Evolutionary conservation across 2,888 invertebrate species (phyloP).

Genomic region (Cloeon dipterum): DNA sequence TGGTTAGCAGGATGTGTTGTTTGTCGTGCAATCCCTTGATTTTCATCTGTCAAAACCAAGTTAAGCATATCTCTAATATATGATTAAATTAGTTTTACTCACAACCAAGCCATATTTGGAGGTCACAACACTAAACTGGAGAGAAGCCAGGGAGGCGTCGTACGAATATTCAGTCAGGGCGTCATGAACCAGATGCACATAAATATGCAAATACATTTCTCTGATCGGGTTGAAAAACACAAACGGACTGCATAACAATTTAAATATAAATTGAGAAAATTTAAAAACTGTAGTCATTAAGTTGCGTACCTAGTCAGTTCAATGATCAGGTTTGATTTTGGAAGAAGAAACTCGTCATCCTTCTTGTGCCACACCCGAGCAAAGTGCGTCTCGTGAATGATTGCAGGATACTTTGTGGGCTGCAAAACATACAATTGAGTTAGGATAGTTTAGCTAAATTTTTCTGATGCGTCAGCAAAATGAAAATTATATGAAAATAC

Average conservation of each 20-base stretch:
- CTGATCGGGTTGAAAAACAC: conserved; percentile 67
- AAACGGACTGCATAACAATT: conserved; percentile 48
- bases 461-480: no score
- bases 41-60: conserved; percentile 43
- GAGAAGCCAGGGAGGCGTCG: conserved; percentile 74
- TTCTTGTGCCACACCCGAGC: conserved; percentile 85
- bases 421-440: conserved; percentile 16
- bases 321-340: conserved; percentile 63
- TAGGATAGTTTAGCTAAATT: no score
- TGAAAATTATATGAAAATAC: no score
- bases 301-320: conserved; percentile 52
- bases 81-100: no score
- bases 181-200: conserved; percentile 63
- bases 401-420: conserved; percentile 35
- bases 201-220: conserved; percentile 62
- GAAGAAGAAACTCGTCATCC: conserved; percentile 73
- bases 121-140: conserved; percentile 51
- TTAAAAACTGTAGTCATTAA: neutral
- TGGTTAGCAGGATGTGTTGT: conserved; percentile 55
- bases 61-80: no score
- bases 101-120: conserved; percentile 74
- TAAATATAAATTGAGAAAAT: neutral
- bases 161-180: conserved; percentile 81
- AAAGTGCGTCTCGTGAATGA: conserved; percentile 56
- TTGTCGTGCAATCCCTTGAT: conserved; percentile 86